Percentiles rank a stretch among this genome's conserved stretches.
Evolutionary conservation across 2,888 invertebrate species (phyloP).

Genomic region (Eustalomyia histrio): DNA sequence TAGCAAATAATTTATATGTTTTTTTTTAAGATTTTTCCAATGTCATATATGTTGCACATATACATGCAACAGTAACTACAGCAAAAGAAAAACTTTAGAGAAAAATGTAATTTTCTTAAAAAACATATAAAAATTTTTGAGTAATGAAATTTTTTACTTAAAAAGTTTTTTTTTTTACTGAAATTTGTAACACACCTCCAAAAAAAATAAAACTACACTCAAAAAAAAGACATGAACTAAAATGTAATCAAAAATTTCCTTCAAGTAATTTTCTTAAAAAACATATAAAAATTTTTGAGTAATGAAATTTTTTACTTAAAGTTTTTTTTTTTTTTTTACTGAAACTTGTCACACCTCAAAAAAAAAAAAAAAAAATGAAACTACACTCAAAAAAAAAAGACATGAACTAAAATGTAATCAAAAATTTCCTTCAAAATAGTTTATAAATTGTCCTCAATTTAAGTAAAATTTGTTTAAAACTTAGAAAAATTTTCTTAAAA

Average conservation of each 20-base stretch:
- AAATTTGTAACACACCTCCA: neutral
- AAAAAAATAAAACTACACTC: conserved; percentile 12
- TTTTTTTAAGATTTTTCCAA: neutral
- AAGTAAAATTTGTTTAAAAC: no score
- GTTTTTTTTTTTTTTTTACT: neutral
- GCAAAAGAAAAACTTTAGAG: neutral
- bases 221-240: no score
- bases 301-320: neutral
- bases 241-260: no score
- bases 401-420: no score
- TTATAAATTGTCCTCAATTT: no score
- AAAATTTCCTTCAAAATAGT: no score
- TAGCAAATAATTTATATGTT: neutral
- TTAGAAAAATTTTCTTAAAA: no score
- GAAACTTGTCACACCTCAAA: neutral
- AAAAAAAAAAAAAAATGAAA: conserved; percentile 5
- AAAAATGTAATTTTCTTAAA: neutral
- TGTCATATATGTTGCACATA: neutral
- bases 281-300: neutral
- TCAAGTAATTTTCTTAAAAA: neutral
- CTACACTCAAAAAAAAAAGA: no score
- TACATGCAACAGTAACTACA: neutral
- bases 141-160: neutral
- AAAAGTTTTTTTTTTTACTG: neutral
- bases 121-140: neutral